Evolutionary conservation across 2,113 vertebrate species (phyloP).

Genomic region (Chelonoidis abingdonii): DNA sequence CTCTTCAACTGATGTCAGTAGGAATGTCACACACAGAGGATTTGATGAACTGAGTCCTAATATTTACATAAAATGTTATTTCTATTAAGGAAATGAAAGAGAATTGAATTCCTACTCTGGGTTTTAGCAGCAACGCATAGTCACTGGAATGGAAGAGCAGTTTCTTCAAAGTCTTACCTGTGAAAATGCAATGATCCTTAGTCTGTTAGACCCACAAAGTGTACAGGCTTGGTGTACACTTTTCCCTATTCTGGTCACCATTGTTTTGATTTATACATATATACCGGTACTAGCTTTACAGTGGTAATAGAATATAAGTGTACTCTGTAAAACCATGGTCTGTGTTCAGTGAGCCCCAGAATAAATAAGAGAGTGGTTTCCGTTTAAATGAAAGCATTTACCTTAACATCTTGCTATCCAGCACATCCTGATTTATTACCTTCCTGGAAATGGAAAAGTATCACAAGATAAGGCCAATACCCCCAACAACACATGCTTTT

Average conservation of each 20-base stretch:
- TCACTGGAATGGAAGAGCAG: conserved; percentile 17
- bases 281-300: not conserved
- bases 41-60: conserved; percentile 7
- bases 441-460: not conserved
- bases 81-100: not conserved
- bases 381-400: not conserved
- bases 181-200: conserved; percentile 16
- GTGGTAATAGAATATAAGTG: not conserved
- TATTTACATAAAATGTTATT: conserved; percentile 11
- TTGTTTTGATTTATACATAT: not conserved
- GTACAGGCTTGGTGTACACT: not conserved
- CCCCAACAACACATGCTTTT: not conserved
- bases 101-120: not conserved
- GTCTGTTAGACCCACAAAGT: not conserved
- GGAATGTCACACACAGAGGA: not conserved
- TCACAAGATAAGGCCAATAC: not conserved
- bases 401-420: not conserved
- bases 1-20: not conserved
- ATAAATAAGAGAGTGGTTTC: not conserved
- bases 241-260: not conserved
- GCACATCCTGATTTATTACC: not conserved
- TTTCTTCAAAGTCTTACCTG: conserved; percentile 17
- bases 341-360: not conserved
- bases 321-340: not conserved
- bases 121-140: not conserved